Percentiles rank a stretch among this genome's conserved stretches.
These are phyloP conservation scores for Heliconius cydno DNA, from an alignment of 2,888 invertebrate genomes.

Conservation along the genomic window DNA sequence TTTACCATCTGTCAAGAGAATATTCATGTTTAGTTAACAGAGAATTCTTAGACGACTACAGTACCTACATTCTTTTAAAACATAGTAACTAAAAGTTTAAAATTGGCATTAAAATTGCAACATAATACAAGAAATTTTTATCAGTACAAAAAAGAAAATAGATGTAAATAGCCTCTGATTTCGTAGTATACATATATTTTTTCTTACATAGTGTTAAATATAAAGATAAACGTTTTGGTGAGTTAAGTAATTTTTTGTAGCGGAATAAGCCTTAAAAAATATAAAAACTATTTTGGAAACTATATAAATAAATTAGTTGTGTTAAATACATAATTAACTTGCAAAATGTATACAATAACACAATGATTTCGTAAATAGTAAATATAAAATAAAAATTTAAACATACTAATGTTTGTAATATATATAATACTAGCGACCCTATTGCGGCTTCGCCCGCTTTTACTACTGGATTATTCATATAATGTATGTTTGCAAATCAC, in stretches of 20 bases:
- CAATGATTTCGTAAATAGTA: neutral
- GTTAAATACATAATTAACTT: neutral
- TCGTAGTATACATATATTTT: neutral
- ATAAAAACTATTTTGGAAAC: neutral
- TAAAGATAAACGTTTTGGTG: neutral
- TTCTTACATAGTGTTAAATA: neutral
- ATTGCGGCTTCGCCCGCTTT: too few relatives aligned
- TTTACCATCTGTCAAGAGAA: slow-evolving; percentile 84
- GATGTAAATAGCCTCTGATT: neutral
- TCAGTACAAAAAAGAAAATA: neutral
- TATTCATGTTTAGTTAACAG: neutral
- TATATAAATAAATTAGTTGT: neutral
- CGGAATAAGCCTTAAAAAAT: neutral
- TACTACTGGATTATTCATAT: too few relatives aligned
- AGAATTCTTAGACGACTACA: neutral
- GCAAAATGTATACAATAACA: neutral
- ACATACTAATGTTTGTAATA: too few relatives aligned
- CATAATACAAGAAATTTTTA: neutral
- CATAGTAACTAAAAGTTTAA: neutral
- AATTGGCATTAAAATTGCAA: neutral
- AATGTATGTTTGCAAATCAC: too few relatives aligned
- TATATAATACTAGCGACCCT: too few relatives aligned
- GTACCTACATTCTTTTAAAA: neutral
- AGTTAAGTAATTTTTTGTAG: neutral
- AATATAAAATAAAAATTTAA: neutral